Evolutionary conservation across 2,797 vertebrate species (phyloP), one percentile per base, ranked within the genome.

Genomic region (Clarias platycephalus): DNA sequence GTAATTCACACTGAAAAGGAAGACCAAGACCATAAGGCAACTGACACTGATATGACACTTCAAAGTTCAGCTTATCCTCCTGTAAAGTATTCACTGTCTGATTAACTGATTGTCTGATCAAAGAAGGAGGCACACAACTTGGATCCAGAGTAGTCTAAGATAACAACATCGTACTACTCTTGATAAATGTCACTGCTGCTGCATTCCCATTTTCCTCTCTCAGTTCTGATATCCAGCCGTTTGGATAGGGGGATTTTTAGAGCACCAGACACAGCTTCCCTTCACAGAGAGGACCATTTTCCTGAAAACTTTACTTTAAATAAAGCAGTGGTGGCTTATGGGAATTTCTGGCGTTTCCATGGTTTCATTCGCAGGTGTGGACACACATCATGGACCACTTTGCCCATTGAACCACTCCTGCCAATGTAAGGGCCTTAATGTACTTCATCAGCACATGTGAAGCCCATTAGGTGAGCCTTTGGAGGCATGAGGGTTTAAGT

Each of bases 121-220:
- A 70, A 82, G 71, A 15, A 7, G 13, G 82, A 77, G 63, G 62
- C 18, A 26, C 18, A 31, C 72, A 66, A 26, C n/a, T 44, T 34
- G 60, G n/a, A 22, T 80, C 79, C 44, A 78, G 78, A 81, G 81
- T 80, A 75, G 74, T 64, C 60, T 28, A 53, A 71, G 77, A 78
- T 26, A 81, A 79, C 62, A 82, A 79, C 4, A 22, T 44, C 24
- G 77, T 74, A 49, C 60, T 79, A 83, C 68, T 60, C 78, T 82
- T 64, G 72, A 82, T 67, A 87, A 87, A 84, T 86, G 84, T 84
- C 88, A 86, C 75, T 57, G 62, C 79, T 24, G 62, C 84, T 68
- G 40, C 20, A 16, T 85, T 80, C 34, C 68, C 75, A 44, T 80
- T 85, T 87, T 75, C 72, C 34, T 60, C 31, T 22, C 31, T 31